Conservation (phyloP, 2,888 invertebrate species). For the Tiliacea citrago region DNA sequence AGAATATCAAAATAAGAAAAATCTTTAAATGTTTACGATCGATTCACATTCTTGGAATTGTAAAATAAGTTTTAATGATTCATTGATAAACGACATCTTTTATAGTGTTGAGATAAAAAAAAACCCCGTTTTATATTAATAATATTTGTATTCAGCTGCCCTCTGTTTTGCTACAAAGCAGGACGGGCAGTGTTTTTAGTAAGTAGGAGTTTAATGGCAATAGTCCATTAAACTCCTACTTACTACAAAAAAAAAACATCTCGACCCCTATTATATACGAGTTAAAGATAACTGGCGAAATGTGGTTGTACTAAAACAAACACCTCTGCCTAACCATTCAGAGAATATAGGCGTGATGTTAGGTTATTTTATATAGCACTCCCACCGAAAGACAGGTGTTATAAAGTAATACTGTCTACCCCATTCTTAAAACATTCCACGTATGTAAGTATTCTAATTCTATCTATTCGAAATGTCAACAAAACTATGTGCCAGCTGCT, state of each 20-base stretch:
- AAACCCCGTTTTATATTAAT: no score
- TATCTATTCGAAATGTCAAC: conserved; percentile 51
- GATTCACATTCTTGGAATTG: conserved; percentile 33
- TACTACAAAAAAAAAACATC: no score
- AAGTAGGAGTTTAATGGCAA: no score
- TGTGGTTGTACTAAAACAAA: neutral
- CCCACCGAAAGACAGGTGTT: conserved; percentile 36
- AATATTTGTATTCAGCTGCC: neutral
- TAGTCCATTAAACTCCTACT: no score
- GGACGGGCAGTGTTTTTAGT: no score
- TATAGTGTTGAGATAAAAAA: neutral
- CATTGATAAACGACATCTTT: conserved; percentile 25
- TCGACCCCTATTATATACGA: neutral
- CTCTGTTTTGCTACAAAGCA: no score
- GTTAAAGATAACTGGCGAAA: no score
- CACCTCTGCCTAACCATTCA: neutral
- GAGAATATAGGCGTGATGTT: neutral
- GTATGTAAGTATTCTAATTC: conserved; percentile 55
- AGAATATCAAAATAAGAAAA: conserved; percentile 41
- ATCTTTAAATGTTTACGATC: conserved; percentile 13
- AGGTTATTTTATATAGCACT: neutral
- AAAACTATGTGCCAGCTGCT: conserved; percentile 49
- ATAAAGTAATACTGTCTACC: conserved; percentile 4
- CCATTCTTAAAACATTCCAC: conserved; percentile 47
- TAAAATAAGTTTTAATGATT: conserved; percentile 14